A percentile compares a stretch with the other conserved stretches of the same genome.
These are phyloP conservation scores for Propithecus coquereli DNA, from an alignment of 2,113 vertebrate genomes.

Conservation along the genomic window DNA sequence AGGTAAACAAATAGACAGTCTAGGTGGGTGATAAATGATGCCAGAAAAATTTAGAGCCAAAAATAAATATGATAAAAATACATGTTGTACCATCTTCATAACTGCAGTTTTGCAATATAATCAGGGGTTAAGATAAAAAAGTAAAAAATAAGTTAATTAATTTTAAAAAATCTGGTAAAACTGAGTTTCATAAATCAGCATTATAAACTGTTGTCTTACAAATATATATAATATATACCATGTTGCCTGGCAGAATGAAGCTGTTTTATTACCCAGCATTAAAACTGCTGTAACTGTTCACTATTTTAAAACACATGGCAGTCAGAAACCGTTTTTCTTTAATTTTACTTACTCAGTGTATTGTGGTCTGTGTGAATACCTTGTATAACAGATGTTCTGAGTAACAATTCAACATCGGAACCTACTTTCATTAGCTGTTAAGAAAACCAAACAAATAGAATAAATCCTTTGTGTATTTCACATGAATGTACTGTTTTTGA, in stretches of 20 bases:
- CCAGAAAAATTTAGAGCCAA: not conserved
- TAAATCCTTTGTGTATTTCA: not conserved
- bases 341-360: conserved; percentile 77
- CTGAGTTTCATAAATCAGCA: not conserved
- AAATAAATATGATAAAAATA: conserved; percentile 25
- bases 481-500: not conserved
- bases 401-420: conserved; percentile 86
- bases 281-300: not conserved
- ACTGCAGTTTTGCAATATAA: not conserved
- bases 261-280: not conserved
- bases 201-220: not conserved
- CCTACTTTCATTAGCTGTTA: conserved; percentile 85
- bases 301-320: not conserved
- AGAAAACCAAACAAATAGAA: conserved; percentile 54
- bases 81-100: not conserved
- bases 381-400: conserved; percentile 86
- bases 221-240: not conserved
- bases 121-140: not conserved
- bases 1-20: not conserved
- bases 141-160: not conserved
- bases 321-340: not conserved
- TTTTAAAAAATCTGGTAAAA: not conserved
- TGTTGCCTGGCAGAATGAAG: not conserved
- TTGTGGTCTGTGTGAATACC: conserved; percentile 81
- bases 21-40: not conserved